Evolutionary conservation across 2,888 invertebrate species (phyloP).

Genomic region (Escarpia spicata): DNA sequence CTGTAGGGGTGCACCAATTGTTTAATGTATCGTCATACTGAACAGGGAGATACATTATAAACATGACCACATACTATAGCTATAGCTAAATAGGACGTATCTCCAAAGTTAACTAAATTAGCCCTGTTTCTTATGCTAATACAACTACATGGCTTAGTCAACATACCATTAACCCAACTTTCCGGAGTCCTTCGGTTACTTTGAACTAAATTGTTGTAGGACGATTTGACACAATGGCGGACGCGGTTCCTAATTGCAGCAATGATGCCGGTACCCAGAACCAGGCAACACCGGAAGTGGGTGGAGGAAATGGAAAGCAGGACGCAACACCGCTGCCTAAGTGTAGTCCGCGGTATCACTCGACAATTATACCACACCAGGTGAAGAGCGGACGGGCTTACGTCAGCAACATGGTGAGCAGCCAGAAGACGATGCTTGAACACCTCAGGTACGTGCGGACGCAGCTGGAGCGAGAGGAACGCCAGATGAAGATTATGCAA

Average conservation of each 20-base stretch:
- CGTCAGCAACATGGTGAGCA: constrained; percentile 1
- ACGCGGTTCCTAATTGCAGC: neutral
- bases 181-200: neutral
- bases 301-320: neutral
- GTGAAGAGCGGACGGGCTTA: neutral
- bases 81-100: too few relatives aligned
- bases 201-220: neutral
- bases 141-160: too few relatives aligned
- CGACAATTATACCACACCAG: neutral
- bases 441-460: constrained; percentile 8
- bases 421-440: constrained; percentile 18
- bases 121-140: too few relatives aligned
- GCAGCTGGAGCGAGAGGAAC: constrained; percentile 17
- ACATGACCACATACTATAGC: too few relatives aligned
- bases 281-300: neutral
- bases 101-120: too few relatives aligned
- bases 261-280: neutral
- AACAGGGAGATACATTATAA: too few relatives aligned
- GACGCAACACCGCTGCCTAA: neutral
- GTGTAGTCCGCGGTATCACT: constrained; percentile 4
- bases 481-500: constrained; percentile 18
- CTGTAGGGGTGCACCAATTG: too few relatives aligned
- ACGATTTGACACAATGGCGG: neutral
- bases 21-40: too few relatives aligned
- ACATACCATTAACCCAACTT: neutral